These are phyloP conservation scores for Oreocharis arfaki DNA, from an alignment of 2,113 vertebrate species.

Conservation along the genomic window DNA sequence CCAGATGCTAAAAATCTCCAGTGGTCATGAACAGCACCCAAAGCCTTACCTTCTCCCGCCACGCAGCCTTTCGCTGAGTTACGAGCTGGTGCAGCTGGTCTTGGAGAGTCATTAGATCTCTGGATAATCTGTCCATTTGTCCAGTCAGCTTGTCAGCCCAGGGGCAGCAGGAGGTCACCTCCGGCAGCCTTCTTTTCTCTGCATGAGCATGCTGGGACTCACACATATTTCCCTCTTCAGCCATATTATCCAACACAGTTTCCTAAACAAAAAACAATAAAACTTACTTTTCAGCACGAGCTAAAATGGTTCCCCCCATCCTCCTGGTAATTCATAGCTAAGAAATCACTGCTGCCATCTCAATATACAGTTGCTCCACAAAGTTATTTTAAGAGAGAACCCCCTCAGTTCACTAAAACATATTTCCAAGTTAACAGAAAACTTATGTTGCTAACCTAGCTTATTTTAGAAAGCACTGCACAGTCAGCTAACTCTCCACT, in stretches of 20 bases:
- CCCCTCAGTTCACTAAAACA: not conserved
- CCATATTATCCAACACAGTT: constrained; percentile 50
- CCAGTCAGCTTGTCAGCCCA: not conserved
- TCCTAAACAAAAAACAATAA: constrained; percentile 57
- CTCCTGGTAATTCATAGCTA: not conserved
- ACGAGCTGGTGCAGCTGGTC: constrained; percentile 9
- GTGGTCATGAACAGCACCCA: not conserved
- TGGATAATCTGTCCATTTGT: not conserved
- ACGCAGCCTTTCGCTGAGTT: not conserved
- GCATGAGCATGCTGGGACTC: not conserved
- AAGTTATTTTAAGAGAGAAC: not conserved
- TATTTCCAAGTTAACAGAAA: constrained; percentile 30
- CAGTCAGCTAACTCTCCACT: not conserved
- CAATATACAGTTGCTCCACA: not conserved
- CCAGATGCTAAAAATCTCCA: not conserved
- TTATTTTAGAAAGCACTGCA: constrained; percentile 8
- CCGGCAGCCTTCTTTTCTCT: not conserved
- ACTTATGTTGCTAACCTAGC: not conserved
- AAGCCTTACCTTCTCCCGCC: constrained; percentile 60
- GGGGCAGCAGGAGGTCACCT: not conserved
- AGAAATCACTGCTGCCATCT: not conserved
- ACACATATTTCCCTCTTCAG: not conserved
- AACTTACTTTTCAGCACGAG: not conserved
- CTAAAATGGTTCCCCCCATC: not conserved
- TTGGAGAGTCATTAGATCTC: constrained; percentile 13